Percentiles rank a stretch among this genome's conserved stretches.
These are phyloP conservation scores for Anisognathus igniventris DNA, from an alignment of 2,797 vertebrate genomes.

Conservation along the genomic window DNA sequence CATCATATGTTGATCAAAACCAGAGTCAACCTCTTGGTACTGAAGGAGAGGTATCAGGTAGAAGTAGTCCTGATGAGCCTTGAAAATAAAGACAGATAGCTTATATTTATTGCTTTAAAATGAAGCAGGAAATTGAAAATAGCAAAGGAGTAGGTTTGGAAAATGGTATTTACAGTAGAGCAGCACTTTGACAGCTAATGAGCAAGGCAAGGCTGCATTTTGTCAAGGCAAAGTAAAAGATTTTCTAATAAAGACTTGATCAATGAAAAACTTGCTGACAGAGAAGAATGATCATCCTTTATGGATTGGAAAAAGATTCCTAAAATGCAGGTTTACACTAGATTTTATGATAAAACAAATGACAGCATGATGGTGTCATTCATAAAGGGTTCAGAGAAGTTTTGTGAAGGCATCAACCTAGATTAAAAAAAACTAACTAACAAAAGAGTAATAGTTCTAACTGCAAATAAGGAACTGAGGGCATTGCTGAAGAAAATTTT, in stretches of 20 bases:
- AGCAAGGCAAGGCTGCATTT: background rate
- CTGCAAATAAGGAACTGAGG: background rate
- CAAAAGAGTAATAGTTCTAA: background rate
- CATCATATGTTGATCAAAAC: background rate
- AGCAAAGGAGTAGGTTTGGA: background rate
- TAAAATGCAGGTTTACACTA: background rate
- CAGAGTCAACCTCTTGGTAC: constrained; percentile 18
- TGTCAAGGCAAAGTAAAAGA: background rate
- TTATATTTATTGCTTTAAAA: constrained; percentile 34
- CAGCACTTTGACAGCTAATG: background rate
- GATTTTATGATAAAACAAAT: background rate
- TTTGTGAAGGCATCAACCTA: background rate
- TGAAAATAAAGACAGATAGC: constrained; percentile 40
- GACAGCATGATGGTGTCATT: background rate
- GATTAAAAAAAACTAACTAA: background rate
- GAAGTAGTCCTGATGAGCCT: constrained; percentile 12
- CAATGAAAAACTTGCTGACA: background rate
- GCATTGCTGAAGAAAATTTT: background rate
- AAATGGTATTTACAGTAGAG: background rate
- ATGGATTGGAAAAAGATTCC: background rate
- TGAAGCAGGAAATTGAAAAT: background rate
- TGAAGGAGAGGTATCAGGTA: constrained; percentile 4
- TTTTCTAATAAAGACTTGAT: background rate
- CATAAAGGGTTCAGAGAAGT: background rate
- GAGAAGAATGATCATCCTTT: background rate